phyloP scores from a whole-genome alignment of 1,140 invertebrate genomes.

The Sweltsa coloradensis region DNA sequence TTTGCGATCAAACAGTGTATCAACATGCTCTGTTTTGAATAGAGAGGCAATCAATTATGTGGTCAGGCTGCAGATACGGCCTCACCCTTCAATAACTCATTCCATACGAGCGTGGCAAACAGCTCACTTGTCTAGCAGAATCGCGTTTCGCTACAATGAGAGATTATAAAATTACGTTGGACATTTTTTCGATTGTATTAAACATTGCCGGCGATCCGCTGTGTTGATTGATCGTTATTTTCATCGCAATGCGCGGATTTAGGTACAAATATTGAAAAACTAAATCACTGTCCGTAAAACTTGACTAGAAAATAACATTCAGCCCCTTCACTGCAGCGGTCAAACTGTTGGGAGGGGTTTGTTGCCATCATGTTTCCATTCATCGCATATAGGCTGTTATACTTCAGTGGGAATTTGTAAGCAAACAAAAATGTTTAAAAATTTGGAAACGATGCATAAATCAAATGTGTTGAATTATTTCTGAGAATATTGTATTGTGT shows the following conservation, averaged over 20 bases:
- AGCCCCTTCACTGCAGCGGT: too few species aligned
- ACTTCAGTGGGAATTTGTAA: too few species aligned
- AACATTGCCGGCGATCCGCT: constrained; percentile 10
- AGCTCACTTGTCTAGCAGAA: constrained; percentile 4
- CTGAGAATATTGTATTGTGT: too few species aligned
- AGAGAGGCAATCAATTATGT: not conserved
- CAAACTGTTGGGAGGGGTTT: too few species aligned
- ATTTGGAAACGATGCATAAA: too few species aligned
- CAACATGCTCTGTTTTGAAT: constrained; percentile 10
- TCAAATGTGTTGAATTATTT: too few species aligned
- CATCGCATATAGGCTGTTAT: too few species aligned
- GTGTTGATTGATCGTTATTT: constrained; percentile 10
- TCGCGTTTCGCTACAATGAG: not conserved
- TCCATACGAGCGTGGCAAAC: not conserved
- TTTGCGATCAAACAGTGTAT: not conserved
- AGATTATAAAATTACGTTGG: constrained; percentile 11
- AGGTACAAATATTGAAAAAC: too few species aligned
- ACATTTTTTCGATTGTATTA: constrained; percentile 10
- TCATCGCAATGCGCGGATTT: constrained; percentile 8
- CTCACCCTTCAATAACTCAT: constrained; percentile 9
- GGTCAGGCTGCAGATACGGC: constrained; percentile 5
- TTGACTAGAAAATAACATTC: too few species aligned
- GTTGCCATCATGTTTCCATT: too few species aligned
- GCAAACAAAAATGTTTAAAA: too few species aligned
- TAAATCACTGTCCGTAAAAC: too few species aligned